Base-by-base conservation (phyloP, 1,140 invertebrate species). In the Belonocnema kinseyi region DNA sequence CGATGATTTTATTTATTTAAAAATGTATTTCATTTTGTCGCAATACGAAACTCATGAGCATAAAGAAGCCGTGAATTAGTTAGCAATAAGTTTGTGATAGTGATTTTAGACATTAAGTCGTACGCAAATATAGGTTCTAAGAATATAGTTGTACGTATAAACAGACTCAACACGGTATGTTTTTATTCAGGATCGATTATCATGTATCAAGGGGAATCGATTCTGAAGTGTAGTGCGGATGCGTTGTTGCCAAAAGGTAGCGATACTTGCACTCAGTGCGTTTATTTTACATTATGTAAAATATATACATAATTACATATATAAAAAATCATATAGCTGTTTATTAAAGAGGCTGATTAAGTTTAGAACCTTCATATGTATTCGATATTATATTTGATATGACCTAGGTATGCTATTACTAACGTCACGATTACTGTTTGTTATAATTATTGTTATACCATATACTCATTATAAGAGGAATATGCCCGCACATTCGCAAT, bases 281-380 rank as follows among this genome's bases (percentile, higher is more conserved):
- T 66, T 56, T 56, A 56, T 56, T 56, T 56, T 19, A 17, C n/a
- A 56, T 17, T 74, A 19, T 72, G 75, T 51, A 54, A 83, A 17
- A 66, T 73, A 73, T 72, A 76, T 40, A 78, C 33, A 74, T 61
- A 74, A 40, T 26, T 73, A 79, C 46, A 56, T 54, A 72, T 58
- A 70, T 52, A 76, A 75, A 58, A 75, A 81, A 73, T 82, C 83
- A 81, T 80, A 82, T 81, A 81, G 83, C 66, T 80, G 77, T 78
- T 77, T 78, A 80, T 80, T 80, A 80, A 82, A 86, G 79, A 85
- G 85, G 85, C 85, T 86, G 82, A 86, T 87, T 82, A 83, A 81
- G 82, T 82, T 85, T 83, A 83, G 80, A 83, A 76, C 66, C 72
- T 75, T 82, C 78, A 75, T 77, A 40, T 80, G 74, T 82, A 80